Conservation (phyloP, 2,797 vertebrate genomes). For the Sibirionetta formosa region DNA sequence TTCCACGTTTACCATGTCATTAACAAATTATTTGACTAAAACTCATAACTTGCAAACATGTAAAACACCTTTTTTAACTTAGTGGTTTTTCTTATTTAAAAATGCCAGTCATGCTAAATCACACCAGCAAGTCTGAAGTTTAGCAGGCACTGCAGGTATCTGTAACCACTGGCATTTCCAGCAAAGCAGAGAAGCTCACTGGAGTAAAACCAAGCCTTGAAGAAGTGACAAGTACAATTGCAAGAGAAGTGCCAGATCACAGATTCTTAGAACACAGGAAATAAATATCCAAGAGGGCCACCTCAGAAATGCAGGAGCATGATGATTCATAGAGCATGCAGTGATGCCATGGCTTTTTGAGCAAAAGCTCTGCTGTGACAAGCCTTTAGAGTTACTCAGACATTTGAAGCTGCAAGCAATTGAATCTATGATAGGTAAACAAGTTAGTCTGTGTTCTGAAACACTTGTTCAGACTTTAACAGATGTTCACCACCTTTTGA, state of each 20-base stretch:
- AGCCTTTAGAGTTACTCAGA: background rate
- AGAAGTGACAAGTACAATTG: background rate
- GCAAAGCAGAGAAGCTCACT: background rate
- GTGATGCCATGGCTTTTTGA: background rate
- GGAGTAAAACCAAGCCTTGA: background rate
- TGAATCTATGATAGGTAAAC: background rate
- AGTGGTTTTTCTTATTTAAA: background rate
- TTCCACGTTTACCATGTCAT: background rate
- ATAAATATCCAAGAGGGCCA: background rate
- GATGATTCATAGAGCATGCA: background rate
- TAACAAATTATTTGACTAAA: background rate
- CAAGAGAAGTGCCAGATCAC: background rate
- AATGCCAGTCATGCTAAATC: background rate
- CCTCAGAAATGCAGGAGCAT: background rate
- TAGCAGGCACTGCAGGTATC: background rate
- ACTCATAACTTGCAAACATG: background rate
- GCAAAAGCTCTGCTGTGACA: background rate
- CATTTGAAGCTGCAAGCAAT: background rate
- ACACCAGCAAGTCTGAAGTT: background rate
- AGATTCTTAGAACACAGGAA: background rate
- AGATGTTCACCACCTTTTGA: background rate
- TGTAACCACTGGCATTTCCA: background rate
- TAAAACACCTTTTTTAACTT: accelerated
- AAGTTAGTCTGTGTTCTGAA: background rate
- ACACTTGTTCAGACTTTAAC: background rate